phyloP scores from a whole-genome alignment of 2,888 invertebrate genomes.

The Caenorhabditis becei region DNA sequence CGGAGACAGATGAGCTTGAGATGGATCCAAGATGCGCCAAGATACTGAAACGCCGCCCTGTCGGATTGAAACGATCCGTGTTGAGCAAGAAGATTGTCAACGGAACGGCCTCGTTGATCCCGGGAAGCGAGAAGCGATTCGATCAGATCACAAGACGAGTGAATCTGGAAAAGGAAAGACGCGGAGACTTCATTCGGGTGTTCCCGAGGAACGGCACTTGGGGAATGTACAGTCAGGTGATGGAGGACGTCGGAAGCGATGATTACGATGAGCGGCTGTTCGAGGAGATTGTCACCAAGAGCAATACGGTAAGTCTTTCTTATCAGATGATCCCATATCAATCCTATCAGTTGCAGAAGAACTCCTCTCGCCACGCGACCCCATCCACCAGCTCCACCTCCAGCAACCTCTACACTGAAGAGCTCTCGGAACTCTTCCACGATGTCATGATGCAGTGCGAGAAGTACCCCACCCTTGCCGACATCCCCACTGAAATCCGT shows the following conservation, averaged over 20 bases:
- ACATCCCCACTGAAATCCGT: conserved; percentile 53
- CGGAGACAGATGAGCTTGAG: conserved; percentile 51
- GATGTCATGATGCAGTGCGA: conserved; percentile 64
- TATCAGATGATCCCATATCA: too few relatives aligned
- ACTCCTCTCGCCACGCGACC: conserved; percentile 7
- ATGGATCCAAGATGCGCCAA: conserved; percentile 58
- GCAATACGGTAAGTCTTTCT: conserved; percentile 19
- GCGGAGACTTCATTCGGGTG: conserved; percentile 77
- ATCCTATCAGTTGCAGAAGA: conserved; percentile 42
- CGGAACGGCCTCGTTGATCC: conserved; percentile 47
- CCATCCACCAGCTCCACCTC: conserved; percentile 4
- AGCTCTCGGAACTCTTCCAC: conserved; percentile 61
- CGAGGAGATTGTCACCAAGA: conserved; percentile 46
- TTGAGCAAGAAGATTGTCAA: conserved; percentile 30
- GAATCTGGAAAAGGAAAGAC: conserved; percentile 65
- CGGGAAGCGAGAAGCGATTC: conserved; percentile 51
- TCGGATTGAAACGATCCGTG: conserved; percentile 57
- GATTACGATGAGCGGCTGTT: conserved; percentile 74
- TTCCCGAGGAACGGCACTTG: conserved; percentile 75
- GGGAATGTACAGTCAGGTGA: conserved; percentile 71
- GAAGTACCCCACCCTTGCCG: conserved; percentile 55
- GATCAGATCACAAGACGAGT: conserved; percentile 52
- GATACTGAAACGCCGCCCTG: conserved; percentile 51
- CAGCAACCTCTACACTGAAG: conserved; percentile 28
- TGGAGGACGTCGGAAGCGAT: conserved; percentile 75